Conservation (phyloP, 2,113 vertebrate species). For the Coptodon bakossiorum region DNA sequence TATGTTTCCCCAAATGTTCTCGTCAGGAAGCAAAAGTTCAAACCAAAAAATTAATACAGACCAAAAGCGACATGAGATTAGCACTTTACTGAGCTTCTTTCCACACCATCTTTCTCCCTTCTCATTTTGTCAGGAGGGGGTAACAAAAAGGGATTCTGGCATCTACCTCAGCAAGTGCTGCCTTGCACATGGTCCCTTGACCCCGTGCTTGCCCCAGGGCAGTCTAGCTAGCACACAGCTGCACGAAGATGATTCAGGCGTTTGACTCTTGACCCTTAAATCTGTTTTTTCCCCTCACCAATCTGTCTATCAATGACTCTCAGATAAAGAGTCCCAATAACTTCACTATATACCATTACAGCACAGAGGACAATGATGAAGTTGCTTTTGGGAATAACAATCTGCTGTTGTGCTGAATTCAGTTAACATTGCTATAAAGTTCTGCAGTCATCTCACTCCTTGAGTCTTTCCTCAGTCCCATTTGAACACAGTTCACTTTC, state of each 20-base stretch:
- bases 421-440: background rate
- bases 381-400: background rate
- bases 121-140: background rate
- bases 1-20: background rate
- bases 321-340: constrained; percentile 51
- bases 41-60: background rate
- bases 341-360: background rate
- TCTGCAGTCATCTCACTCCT: background rate
- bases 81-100: background rate
- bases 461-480: background rate
- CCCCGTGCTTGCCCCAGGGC: background rate
- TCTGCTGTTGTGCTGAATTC: background rate
- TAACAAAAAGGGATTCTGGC: background rate
- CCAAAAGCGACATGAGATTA: background rate
- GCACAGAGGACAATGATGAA: background rate
- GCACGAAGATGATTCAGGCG: constrained; percentile 31
- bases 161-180: background rate
- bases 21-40: background rate
- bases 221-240: constrained; percentile 36
- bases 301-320: constrained; percentile 31
- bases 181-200: background rate
- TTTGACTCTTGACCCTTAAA: constrained; percentile 57
- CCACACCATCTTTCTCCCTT: background rate
- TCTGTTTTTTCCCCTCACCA: constrained; percentile 6
- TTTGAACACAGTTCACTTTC: background rate